Percentiles rank a stretch among this genome's conserved stretches.
phyloP scores from a whole-genome alignment of 2,797 vertebrate species.

The Phalanger gymnotis region DNA sequence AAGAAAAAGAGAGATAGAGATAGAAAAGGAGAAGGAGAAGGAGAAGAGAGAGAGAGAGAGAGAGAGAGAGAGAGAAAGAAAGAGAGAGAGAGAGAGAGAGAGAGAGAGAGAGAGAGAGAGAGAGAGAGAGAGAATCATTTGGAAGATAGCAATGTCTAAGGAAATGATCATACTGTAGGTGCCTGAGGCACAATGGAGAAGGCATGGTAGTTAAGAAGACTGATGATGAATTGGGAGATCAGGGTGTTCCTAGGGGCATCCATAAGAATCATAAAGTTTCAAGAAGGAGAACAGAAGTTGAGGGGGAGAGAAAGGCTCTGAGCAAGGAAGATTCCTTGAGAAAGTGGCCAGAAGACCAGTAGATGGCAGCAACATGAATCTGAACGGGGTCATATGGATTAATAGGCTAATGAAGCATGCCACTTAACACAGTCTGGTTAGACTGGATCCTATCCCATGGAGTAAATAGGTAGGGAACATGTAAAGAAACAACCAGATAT shows the following conservation, averaged over 20 bases:
- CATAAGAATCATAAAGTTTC: neutral
- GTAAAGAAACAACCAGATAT: neutral
- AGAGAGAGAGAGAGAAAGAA: rapidly evolving
- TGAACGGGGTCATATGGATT: neutral
- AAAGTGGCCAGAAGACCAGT: neutral
- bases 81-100: neutral
- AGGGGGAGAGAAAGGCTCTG: neutral
- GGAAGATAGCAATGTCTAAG: neutral
- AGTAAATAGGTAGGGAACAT: neutral
- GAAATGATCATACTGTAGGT: neutral
- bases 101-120: neutral
- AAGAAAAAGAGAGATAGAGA: neutral
- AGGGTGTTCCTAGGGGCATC: neutral
- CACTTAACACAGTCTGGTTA: neutral
- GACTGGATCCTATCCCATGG: neutral
- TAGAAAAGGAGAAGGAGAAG: neutral
- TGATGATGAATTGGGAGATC: neutral
- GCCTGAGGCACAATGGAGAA: neutral
- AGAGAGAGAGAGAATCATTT: neutral
- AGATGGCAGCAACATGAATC: neutral
- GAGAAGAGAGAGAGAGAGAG: too few species aligned
- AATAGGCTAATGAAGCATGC: neutral
- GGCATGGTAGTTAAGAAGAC: neutral
- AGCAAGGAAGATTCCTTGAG: neutral
- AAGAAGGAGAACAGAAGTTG: neutral